Conservation (phyloP, 2,113 vertebrate genomes). For the Donacobius atricapilla region DNA sequence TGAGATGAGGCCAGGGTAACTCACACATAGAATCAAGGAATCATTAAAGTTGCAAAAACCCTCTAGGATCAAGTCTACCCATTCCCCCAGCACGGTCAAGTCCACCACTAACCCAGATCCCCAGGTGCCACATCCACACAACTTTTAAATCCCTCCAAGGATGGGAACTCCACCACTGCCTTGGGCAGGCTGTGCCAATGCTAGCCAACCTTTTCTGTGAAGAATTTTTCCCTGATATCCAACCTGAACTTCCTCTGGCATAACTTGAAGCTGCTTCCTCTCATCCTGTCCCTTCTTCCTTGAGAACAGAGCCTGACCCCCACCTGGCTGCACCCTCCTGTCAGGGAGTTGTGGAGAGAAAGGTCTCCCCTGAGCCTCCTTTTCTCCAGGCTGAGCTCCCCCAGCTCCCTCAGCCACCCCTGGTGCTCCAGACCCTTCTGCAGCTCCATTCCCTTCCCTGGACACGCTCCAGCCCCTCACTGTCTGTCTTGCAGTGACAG, state of each 20-base stretch:
- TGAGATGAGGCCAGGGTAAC: not conserved
- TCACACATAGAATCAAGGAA: not conserved
- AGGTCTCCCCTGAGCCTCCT: not conserved
- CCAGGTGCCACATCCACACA: not conserved
- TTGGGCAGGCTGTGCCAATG: not conserved
- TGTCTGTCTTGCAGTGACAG: rapidly evolving
- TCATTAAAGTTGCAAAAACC: not conserved
- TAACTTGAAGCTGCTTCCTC: not conserved
- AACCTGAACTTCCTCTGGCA: not conserved
- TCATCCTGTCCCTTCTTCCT: not conserved
- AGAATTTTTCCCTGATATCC: not conserved
- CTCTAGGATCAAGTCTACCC: not conserved
- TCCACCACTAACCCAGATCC: not conserved
- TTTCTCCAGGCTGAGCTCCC: not conserved
- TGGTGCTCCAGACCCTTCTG: not conserved
- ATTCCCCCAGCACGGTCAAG: not conserved
- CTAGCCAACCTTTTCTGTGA: not conserved
- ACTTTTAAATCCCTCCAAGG: not conserved
- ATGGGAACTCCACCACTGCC: not conserved
- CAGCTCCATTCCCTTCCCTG: not conserved
- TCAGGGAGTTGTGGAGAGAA: not conserved
- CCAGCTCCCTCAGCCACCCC: not conserved
- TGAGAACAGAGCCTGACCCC: not conserved
- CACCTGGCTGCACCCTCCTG: not conserved
- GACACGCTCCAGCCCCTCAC: not conserved